phyloP scores from a whole-genome alignment of 2,113 vertebrate species.

The Festucalex cinctus region DNA sequence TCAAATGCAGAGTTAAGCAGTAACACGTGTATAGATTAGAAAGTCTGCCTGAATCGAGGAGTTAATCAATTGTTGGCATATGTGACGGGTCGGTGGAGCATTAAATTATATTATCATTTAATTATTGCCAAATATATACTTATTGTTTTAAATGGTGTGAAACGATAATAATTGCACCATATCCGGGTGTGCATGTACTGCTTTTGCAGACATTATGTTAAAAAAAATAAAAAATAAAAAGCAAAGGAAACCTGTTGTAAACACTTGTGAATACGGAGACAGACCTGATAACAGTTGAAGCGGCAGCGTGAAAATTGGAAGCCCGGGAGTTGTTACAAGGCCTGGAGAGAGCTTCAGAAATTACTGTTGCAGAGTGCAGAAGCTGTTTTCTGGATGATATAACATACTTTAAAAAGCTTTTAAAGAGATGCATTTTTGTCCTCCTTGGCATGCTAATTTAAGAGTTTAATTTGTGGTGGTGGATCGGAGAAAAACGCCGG shows the following conservation, averaged over 20 bases:
- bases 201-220: slow-evolving; percentile 42
- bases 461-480: slow-evolving; percentile 33
- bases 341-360: slow-evolving; percentile 47
- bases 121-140: background rate
- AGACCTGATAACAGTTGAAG: slow-evolving; percentile 56
- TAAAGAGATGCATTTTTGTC: slow-evolving; percentile 50
- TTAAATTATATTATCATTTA: background rate
- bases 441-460: slow-evolving; percentile 52
- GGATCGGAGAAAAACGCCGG: slow-evolving; percentile 8
- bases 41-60: background rate
- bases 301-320: slow-evolving; percentile 58
- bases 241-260: slow-evolving; percentile 43
- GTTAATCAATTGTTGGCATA: background rate
- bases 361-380: slow-evolving; percentile 44
- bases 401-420: slow-evolving; percentile 53
- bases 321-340: slow-evolving; percentile 40
- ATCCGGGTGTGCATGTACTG: background rate
- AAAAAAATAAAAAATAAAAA: slow-evolving; percentile 62
- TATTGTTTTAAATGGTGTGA: background rate
- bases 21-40: background rate
- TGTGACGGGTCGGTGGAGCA: background rate
- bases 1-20: background rate
- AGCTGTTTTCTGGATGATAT: slow-evolving; percentile 57
- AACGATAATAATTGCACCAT: background rate
- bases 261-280: slow-evolving; percentile 56